Evolutionary conservation across 2,797 vertebrate genomes (phyloP).

Genomic region (Babyrousa celebensis): DNA sequence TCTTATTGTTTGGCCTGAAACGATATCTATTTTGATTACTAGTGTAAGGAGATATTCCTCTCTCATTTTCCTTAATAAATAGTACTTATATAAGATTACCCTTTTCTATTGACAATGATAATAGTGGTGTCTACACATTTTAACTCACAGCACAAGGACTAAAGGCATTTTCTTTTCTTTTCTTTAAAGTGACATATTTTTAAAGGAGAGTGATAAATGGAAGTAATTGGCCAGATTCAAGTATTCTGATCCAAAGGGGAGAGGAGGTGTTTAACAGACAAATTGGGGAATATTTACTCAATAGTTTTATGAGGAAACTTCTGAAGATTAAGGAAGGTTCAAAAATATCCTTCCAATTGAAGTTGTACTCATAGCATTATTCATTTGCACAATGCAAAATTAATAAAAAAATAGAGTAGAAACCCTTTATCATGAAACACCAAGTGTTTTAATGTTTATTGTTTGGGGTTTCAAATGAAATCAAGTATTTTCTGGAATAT

Average conservation of each 20-base stretch:
- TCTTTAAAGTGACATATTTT: neutral
- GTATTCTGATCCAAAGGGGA: neutral
- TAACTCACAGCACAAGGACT: neutral
- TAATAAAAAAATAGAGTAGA: neutral
- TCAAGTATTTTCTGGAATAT: neutral
- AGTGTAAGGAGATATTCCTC: no score
- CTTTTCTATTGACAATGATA: neutral
- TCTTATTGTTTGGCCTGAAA: neutral
- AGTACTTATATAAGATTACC: neutral
- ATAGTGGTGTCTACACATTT: neutral
- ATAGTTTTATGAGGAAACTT: neutral
- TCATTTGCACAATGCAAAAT: neutral
- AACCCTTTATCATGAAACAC: neutral
- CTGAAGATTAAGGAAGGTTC: neutral
- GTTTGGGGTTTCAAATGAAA: neutral
- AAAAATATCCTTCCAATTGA: neutral
- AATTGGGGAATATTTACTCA: neutral
- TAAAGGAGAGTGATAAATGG: neutral
- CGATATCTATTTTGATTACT: neutral
- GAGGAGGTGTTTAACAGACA: neutral
- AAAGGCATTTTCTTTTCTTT: neutral
- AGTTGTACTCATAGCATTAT: neutral
- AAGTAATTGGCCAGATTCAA: neutral
- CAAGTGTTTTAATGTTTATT: neutral
- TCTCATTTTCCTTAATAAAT: neutral